These are phyloP conservation scores for Seriola quinqueradiata DNA, from an alignment of 2,113 vertebrate genomes.

Conservation along the genomic window DNA sequence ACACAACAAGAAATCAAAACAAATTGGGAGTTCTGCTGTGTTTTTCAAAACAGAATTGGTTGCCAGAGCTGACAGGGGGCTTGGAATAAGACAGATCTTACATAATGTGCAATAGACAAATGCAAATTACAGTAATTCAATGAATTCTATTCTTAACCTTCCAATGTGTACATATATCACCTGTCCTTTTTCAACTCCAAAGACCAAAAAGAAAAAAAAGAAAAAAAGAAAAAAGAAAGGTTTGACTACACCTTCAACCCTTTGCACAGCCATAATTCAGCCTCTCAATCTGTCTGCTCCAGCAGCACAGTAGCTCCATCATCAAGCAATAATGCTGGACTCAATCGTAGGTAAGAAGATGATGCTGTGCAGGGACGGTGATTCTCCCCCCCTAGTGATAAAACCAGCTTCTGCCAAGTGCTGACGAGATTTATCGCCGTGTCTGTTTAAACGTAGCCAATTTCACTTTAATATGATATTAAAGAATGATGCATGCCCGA, in stretches of 20 bases:
- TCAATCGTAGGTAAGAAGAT: constrained; percentile 70
- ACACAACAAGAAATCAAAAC: not conserved
- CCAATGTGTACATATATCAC: not conserved
- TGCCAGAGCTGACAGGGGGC: not conserved
- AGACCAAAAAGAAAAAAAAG: constrained; percentile 3
- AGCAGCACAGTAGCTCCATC: constrained; percentile 62
- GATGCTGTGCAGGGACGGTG: constrained; percentile 70
- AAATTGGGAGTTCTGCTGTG: not conserved
- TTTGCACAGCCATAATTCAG: constrained; percentile 68
- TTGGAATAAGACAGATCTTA: constrained; percentile 16
- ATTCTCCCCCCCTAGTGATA: constrained; percentile 69
- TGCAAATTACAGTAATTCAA: not conserved
- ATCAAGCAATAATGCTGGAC: constrained; percentile 74
- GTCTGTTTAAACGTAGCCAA: constrained; percentile 85
- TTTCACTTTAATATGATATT: constrained; percentile 85
- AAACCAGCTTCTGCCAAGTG: constrained; percentile 66
- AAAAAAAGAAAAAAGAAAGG: constrained; percentile 18
- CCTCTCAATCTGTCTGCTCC: constrained; percentile 57
- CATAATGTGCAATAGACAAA: constrained; percentile 13
- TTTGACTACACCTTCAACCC: constrained; percentile 81
- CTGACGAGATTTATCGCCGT: constrained; percentile 79
- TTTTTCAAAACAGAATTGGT: constrained; percentile 3
- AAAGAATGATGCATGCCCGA: constrained; percentile 84
- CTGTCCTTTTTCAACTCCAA: constrained; percentile 13
- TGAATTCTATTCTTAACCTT: not conserved